Percentiles rank a stretch among this genome's conserved stretches.
Evolutionary conservation across 1,140 invertebrate genomes (phyloP).

Genomic region (Marisa cornuarietis): DNA sequence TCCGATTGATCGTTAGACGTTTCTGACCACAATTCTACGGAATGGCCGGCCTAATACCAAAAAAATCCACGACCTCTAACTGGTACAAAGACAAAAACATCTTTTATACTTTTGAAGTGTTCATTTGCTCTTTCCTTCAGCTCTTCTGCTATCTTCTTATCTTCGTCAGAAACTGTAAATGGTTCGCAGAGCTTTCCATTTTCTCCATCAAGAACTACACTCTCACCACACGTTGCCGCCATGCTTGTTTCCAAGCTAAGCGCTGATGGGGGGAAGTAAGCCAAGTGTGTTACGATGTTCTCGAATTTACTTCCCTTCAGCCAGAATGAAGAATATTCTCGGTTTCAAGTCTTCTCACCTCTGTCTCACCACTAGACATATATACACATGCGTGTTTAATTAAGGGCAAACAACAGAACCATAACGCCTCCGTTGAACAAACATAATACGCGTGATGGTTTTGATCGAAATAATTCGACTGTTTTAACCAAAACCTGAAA

Average conservation of each 20-base stretch:
- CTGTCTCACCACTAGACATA: no score
- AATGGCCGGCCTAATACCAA: not conserved
- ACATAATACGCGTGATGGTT: no score
- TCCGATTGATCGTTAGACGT: no score
- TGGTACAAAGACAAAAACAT: not conserved
- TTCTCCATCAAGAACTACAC: slow-evolving; percentile 3
- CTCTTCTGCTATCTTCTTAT: slow-evolving; percentile 73
- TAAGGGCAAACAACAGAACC: no score
- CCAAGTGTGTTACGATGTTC: not conserved
- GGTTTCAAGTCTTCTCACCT: no score
- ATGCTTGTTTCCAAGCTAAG: slow-evolving; percentile 30
- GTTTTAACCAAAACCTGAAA: no score
- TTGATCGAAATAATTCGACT: no score
- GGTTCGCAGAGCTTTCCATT: slow-evolving; percentile 21
- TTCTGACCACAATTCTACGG: no score
- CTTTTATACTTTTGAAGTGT: slow-evolving; percentile 80
- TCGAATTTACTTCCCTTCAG: not conserved
- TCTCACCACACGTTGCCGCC: slow-evolving; percentile 31
- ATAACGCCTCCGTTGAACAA: no score
- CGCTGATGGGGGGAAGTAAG: slow-evolving; percentile 4
- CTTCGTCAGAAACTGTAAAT: slow-evolving; percentile 49
- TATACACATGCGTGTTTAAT: no score
- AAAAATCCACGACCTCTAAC: not conserved
- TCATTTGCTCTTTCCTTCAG: slow-evolving; percentile 86
- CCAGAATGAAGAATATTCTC: no score